These are phyloP conservation scores for Miichthys miiuy DNA, from an alignment of 2,797 vertebrate genomes.

Conservation along the genomic window DNA sequence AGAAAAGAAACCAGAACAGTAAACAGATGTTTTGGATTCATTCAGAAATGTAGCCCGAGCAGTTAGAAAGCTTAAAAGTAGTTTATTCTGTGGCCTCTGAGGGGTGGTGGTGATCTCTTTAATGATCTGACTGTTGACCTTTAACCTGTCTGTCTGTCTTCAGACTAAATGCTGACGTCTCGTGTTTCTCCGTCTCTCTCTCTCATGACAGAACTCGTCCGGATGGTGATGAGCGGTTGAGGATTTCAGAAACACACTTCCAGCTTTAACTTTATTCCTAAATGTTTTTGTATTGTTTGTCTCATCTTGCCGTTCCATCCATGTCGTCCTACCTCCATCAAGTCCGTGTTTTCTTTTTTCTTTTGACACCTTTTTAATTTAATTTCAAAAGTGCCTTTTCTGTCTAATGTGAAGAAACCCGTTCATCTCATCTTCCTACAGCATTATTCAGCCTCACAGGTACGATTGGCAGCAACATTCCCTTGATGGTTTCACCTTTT, in stretches of 20 bases:
- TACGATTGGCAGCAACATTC: constrained; percentile 38
- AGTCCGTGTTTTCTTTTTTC: constrained; percentile 40
- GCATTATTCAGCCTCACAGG: constrained; percentile 33
- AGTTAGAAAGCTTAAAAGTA: not conserved
- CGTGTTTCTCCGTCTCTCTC: constrained; percentile 27
- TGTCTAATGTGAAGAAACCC: constrained; percentile 64
- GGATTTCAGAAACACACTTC: constrained; percentile 55
- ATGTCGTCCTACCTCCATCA: constrained; percentile 46
- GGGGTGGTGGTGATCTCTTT: not conserved
- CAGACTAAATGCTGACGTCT: constrained; percentile 6
- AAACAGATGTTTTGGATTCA: not conserved
- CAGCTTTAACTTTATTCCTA: constrained; percentile 50
- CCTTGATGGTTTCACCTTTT: constrained; percentile 16
- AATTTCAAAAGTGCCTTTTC: constrained; percentile 80
- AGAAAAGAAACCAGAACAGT: not conserved
- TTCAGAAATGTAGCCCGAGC: not conserved
- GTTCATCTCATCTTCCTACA: constrained; percentile 47
- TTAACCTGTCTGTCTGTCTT: constrained; percentile 6
- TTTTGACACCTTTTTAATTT: constrained; percentile 50
- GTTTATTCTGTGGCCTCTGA: not conserved
- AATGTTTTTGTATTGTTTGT: constrained; percentile 58
- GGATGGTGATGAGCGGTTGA: constrained; percentile 87
- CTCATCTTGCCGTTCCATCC: constrained; percentile 38
- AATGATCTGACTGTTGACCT: not conserved
- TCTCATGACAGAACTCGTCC: constrained; percentile 81